A percentile compares a stretch with the other conserved stretches of the same genome.
phyloP scores from a whole-genome alignment of 2,797 vertebrate genomes.

The Sebastiscus albofasciatus region DNA sequence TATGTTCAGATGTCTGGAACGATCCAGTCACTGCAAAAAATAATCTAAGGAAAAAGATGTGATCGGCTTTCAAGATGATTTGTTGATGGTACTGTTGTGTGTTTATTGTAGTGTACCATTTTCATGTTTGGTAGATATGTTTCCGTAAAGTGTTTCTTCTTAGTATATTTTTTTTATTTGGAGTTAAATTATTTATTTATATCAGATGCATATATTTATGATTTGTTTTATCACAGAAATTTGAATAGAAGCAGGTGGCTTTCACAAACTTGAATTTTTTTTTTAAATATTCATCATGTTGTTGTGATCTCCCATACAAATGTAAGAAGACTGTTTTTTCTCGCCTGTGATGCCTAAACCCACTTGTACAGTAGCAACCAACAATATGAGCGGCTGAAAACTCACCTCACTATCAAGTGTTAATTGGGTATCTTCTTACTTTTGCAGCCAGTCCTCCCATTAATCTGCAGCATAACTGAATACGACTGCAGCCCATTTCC shows the following conservation, averaged over 20 bases:
- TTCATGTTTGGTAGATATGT: conserved; percentile 40
- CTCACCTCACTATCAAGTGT: neutral
- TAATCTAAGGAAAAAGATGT: neutral
- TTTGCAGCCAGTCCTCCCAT: neutral
- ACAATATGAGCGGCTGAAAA: conserved; percentile 6
- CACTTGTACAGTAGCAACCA: conserved; percentile 32
- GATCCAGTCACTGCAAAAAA: conserved; percentile 12
- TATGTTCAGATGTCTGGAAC: conserved; percentile 24
- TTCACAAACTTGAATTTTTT: neutral
- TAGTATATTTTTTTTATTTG: neutral
- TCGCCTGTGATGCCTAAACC: conserved; percentile 19
- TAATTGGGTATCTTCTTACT: neutral
- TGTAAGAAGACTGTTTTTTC: conserved; percentile 7
- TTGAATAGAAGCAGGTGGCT: neutral
- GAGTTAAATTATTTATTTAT: conserved; percentile 67
- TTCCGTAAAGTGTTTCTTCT: conserved; percentile 30
- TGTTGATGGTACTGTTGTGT: conserved; percentile 45
- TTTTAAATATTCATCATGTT: neutral
- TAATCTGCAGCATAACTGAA: neutral
- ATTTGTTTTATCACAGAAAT: conserved; percentile 52
- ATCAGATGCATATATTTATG: conserved; percentile 49
- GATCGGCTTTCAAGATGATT: neutral
- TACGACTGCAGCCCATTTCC: neutral
- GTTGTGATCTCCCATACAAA: conserved; percentile 1
- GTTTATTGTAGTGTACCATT: conserved; percentile 34